A percentile compares a stretch with the other conserved stretches of the same genome.
Evolutionary conservation across 2,888 invertebrate species (phyloP).

Genomic region (Cremastinae sp.): DNA sequence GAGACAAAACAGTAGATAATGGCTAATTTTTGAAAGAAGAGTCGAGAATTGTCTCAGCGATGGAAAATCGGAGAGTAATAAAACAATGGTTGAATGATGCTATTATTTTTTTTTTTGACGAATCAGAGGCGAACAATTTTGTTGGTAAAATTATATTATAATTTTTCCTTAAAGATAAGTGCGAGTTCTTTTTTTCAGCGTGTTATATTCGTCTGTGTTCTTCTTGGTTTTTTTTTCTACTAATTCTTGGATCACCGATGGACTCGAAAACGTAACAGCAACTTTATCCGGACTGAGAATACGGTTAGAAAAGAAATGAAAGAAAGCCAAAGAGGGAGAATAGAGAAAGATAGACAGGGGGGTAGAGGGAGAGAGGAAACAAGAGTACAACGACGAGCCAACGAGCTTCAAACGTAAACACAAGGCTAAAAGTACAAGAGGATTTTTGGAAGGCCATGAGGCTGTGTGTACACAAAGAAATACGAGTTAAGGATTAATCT

Average conservation of each 20-base stretch:
- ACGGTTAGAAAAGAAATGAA: conserved; percentile 51
- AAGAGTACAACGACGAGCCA: conserved; percentile 27
- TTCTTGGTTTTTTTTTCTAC: conserved; percentile 46
- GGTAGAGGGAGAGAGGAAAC: conserved; percentile 55
- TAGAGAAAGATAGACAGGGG: conserved; percentile 49
- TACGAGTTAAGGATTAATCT: conserved; percentile 3
- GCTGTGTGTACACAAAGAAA: conserved; percentile 12
- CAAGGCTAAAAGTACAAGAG: conserved; percentile 18
- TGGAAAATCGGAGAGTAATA: neutral
- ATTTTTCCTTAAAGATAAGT: conserved; percentile 64
- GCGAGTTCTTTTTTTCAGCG: conserved; percentile 39
- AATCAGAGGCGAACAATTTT: conserved; percentile 75
- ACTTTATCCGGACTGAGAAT: conserved; percentile 28
- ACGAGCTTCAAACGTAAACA: conserved; percentile 28
- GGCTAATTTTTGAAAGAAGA: neutral
- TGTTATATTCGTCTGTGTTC: too few species aligned
- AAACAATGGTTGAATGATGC: neutral
- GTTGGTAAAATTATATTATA: conserved; percentile 69
- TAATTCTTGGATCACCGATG: conserved; percentile 47
- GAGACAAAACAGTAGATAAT: conserved; percentile 11
- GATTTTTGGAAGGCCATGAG: conserved; percentile 15
- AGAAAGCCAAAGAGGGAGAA: conserved; percentile 36
- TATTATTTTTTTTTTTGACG: conserved; percentile 45
- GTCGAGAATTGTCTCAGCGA: neutral
- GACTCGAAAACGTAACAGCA: conserved; percentile 47